Evolutionary conservation across 1,140 invertebrate genomes (phyloP), one percentile per base, ranked within the genome.

Genomic region (Chrysomallon squamiferum): DNA sequence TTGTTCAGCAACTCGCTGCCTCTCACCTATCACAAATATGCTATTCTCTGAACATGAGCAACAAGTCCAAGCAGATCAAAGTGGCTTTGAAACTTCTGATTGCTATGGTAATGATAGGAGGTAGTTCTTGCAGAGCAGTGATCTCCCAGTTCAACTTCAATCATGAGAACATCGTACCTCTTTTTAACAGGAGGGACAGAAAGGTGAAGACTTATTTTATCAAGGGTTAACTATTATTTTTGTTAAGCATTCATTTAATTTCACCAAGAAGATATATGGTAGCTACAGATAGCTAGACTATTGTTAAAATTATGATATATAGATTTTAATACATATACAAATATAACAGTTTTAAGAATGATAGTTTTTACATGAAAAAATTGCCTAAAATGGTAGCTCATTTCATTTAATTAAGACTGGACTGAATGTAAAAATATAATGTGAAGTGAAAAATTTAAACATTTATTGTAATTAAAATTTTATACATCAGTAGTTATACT

Each of bases 31-130:
- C 59, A 1, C 35, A 50, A 3, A 30, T 76, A 3, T 71, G 68
- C 35, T 58, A 32, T 41, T 45, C 45, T 30, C 47, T 76, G 25
- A n/a, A 30, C 2, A 18, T 35, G 15, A 56, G 45, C n/a, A 66
- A 69, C 57, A 76, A 69, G 59, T 65, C 71, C 2, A 62, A 35
- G 15, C 65, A 63, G n/a, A 69, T 73, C 29, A 76, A 73, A 33
- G 62, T 66, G 0, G 56, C 68, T 1, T 52, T 76, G 27, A 68
- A 62, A 38, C 47, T 76, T 32, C 58, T 76, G 15, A 62, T 63
- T 20, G 60, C 71, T 9, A 71, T 76, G 64, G 66, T 71, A 1
- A 60, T 69, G 41, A 61, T 69, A 5, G 59, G 63, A 45, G 68
- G 66, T n/a, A 47, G 38, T 6, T 63, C 68, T 20, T 71, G 71